A percentile compares a stretch with the other conserved stretches of the same genome.
Evolutionary conservation across 2,888 invertebrate genomes (phyloP).

Genomic region (Acleris sparsana): DNA sequence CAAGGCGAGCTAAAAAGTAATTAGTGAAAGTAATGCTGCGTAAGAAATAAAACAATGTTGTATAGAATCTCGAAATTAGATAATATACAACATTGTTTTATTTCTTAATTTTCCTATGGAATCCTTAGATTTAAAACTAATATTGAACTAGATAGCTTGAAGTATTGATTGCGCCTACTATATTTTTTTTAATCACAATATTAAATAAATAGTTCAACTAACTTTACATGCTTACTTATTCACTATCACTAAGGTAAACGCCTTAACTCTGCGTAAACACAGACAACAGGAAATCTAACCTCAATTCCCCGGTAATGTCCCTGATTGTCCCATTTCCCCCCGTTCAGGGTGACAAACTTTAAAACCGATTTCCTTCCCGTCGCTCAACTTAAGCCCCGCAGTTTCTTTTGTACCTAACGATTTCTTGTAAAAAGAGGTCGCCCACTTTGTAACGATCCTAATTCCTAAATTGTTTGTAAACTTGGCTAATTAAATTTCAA

Average conservation of each 20-base stretch:
- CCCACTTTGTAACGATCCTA: slow-evolving; percentile 18
- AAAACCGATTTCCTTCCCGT: slow-evolving; percentile 47
- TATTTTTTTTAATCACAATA: no score
- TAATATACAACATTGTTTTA: no score
- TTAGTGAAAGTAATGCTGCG: no score
- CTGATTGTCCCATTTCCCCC: slow-evolving; percentile 17
- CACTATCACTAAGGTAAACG: neutral
- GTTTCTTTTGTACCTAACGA: slow-evolving; percentile 13
- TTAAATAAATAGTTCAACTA: no score
- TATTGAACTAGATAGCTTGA: no score
- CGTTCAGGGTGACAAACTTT: slow-evolving; percentile 53
- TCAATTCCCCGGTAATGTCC: slow-evolving; percentile 7
- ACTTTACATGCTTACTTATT: neutral
- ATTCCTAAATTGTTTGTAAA: slow-evolving; percentile 26
- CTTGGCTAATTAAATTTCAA: slow-evolving; percentile 31
- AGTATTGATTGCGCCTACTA: no score
- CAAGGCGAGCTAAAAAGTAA: no score
- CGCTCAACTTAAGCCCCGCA: slow-evolving; percentile 36
- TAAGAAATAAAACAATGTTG: no score
- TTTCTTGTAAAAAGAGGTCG: slow-evolving; percentile 23
- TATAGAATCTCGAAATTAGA: no score
- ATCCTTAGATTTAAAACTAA: no score
- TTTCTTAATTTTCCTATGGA: no score
- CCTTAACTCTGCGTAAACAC: neutral
- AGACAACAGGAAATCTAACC: slow-evolving; percentile 6